Base-by-base conservation (phyloP, 2,888 invertebrate species). In the Chloromyia formosa region DNA sequence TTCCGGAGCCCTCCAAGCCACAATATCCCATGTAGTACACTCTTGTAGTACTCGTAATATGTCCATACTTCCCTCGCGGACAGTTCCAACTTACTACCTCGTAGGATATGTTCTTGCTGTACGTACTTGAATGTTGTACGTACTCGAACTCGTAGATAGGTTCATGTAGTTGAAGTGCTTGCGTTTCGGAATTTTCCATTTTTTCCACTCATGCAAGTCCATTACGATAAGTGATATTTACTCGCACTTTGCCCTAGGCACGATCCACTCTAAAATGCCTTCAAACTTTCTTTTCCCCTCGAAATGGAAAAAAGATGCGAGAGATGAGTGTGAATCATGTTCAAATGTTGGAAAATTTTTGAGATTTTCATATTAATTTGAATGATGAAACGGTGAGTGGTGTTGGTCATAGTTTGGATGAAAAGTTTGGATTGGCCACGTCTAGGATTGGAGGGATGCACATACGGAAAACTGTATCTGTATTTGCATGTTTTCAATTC, bases 141-240 rank as follows among this genome's bases (percentile, higher is more conserved):
- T 35, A 35, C 27, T 35, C 27, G 27, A 35, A n/a, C n/a, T n/a
- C n/a, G n/a, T 35, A 35, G 27, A 35, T 35, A 35, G 27, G 27
- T 49, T 35, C 66, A 35, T 45, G 20, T 49, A 22, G 69, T 54
- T 69, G 54, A 69, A 69, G 54, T 69, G 69, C 69, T 69, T 69
- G 54, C 69, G 69, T 69, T 54, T 35, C 53, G 71, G 58, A 40
- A 1, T 40, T 58, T 35, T 35, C 27, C 2, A 7, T 35, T 35
- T 56, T 71, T 71, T 23, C 53, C 42, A 22, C 27, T 35, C 27
- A 35, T 35, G 18, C 54, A 56, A 71, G 71, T 71, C 71, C 71
- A 71, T 71, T 71, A 71, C 71, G 71, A 71, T 71, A 71, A 71
- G 71, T 71, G 56, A 71, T 71, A 71, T 71, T 71, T 71, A 40